Evolutionary conservation across 1,140 invertebrate species (phyloP), one percentile per base, ranked within the genome.

Genomic region (Riptortus pedestris): DNA sequence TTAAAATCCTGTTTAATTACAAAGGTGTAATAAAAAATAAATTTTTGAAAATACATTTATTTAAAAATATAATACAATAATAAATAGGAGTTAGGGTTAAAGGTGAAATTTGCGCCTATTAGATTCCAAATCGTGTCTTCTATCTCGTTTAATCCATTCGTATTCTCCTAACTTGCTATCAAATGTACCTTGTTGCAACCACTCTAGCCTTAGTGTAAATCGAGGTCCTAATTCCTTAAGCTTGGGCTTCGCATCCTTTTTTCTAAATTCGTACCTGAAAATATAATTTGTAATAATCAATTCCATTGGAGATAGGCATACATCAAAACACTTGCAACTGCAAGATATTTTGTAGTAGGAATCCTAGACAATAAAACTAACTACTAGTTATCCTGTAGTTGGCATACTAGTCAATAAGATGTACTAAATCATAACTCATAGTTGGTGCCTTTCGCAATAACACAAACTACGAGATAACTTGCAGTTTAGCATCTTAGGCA

Each of bases 151-250:
- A 65, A 94, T 87, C 94, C 95, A 99, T 76, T 97, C 91, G 73
- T 91, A 99, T 74, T 98, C 91, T 1, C 95, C 96, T 72, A 84
- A 87, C 77, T 96, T 96, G 31, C 91, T 90, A 75, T 98, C 93
- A 78, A 98, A 99, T 0, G 93, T 94, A 61, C 96, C 96, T 73
- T 94, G 88, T 72, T 99, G 96, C 43, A 99, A 76, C 14, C 92
- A 96, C 67, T 87, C 80, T 43, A 99, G 77, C 74, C 91, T 92
- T 5, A 99, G 75, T 0, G 96, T 99, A 74, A 99, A 98, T 68
- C 93, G 79, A 12, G 96, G 96, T 0, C 96, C 96, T 1, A 98
- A 75, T 75, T 99, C 96, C 64, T 90, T 82, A n/a, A 99, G 77
- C 67, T 12, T 83, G 85, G 66, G 85, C 29, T 67, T 66, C 14